Evolutionary conservation across 2,888 invertebrate genomes (phyloP).

Genomic region (Drosophila pegasa): DNA sequence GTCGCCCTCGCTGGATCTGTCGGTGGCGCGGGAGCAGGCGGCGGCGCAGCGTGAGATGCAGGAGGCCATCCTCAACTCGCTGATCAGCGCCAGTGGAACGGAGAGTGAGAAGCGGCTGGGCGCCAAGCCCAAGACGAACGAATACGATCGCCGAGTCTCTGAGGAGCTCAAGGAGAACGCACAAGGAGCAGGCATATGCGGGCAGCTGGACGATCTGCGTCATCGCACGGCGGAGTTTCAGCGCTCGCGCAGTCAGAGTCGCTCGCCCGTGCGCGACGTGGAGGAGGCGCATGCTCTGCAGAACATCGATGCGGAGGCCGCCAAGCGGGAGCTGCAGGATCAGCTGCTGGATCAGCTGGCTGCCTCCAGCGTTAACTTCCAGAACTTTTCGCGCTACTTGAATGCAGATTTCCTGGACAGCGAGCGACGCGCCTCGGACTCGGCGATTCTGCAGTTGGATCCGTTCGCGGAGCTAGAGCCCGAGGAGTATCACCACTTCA

Average conservation of each 20-base stretch:
- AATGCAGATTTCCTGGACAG: conserved; percentile 78
- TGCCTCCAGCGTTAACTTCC: conserved; percentile 74
- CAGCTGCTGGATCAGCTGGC: conserved; percentile 76
- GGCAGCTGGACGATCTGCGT: conserved; percentile 77
- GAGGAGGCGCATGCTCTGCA: conserved; percentile 47
- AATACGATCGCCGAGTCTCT: conserved; percentile 59
- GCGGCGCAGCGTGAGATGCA: conserved; percentile 77
- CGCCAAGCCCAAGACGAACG: conserved; percentile 74
- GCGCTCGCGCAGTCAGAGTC: conserved; percentile 82
- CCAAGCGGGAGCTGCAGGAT: conserved; percentile 76
- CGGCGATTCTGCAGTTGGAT: conserved; percentile 75
- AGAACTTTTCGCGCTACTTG: conserved; percentile 77
- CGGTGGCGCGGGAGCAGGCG: conserved; percentile 55
- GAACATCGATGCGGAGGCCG: conserved; percentile 65
- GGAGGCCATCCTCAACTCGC: conserved; percentile 78
- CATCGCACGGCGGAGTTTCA: conserved; percentile 79
- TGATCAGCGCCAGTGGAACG: conserved; percentile 54
- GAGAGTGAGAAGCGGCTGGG: conserved; percentile 58
- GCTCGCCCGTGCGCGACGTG: conserved; percentile 72
- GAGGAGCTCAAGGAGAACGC: conserved; percentile 62
- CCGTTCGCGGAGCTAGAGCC: conserved; percentile 74
- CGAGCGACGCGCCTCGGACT: conserved; percentile 83
- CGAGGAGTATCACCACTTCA: conserved; percentile 84
- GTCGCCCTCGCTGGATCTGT: conserved; percentile 64
- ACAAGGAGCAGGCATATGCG: conserved; percentile 17